Base-by-base conservation (phyloP, 2,113 vertebrate species). In the Aldabrachelys gigantea region DNA sequence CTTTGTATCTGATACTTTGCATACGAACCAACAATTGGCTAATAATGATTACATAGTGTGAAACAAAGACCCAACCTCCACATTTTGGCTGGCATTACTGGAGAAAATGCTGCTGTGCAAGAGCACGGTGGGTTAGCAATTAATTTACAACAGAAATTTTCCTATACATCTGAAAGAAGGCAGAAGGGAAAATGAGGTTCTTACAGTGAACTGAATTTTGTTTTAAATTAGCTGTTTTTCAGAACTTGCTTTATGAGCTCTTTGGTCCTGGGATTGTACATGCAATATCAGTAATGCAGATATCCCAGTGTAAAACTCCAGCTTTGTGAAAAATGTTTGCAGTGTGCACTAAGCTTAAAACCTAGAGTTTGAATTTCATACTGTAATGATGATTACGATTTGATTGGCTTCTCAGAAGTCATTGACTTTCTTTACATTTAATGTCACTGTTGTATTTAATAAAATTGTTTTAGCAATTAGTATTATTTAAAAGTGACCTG, bases 231-330 rank as follows among this genome's bases (percentile, higher is more conserved):
- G 27, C 62, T 29, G 12, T 93, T 79, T 7, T 8, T 80, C 8
- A n/a, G n/a, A 72, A 22, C 16, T 72, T 72, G 65, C 65, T 72
- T 38, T 72, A 38, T 72, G 35, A 72, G 22, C 72, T 2, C 57
- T 65, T 9, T 83, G 52, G 13, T 78, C 38, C 0, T 0, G 21
- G 22, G 24, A 54, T 81, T 54, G 59, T 81, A 29, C 0, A 0
- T 53, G 50, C 59, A 81, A 44, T 78, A 3, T 14, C 80, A 47
- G 38, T 78, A 87, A 49, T n/a, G n/a, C 12, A 25, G 89, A 5
- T 65, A 10, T 12, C 90, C 85, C 79, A 44, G 19, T 85, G 24
- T n/a, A 8, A 85, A n/a, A 38, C 49, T 83, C 1, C 10, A 21
- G 24, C 91, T 85, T 49, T 10, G 47, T 49, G 47, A 49, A 49